phyloP scores from a whole-genome alignment of 1,140 invertebrate genomes.

The Planococcus citri region DNA sequence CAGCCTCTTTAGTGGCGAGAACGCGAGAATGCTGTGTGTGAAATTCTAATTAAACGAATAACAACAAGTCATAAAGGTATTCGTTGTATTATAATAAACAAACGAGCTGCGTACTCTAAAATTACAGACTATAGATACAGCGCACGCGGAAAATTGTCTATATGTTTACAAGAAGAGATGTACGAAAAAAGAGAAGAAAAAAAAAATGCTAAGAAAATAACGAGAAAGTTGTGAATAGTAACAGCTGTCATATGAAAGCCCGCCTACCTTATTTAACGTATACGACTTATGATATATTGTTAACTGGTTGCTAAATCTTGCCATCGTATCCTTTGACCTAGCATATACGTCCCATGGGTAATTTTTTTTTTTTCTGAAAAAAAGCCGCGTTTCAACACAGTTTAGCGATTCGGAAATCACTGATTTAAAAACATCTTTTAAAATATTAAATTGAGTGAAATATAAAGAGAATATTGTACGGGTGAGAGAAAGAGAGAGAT shows the following conservation, averaged over 20 bases:
- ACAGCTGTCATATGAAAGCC: not conserved
- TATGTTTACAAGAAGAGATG: no score
- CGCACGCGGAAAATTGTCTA: no score
- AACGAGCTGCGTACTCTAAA: not conserved
- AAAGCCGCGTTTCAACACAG: slow-evolving; percentile 1
- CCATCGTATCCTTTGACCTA: not conserved
- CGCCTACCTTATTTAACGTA: slow-evolving; percentile 6
- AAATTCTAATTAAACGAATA: no score
- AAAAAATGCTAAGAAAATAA: not conserved
- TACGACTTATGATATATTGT: slow-evolving; percentile 7
- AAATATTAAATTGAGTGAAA: not conserved
- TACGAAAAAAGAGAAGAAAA: no score
- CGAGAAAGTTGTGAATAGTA: not conserved
- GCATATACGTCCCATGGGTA: not conserved
- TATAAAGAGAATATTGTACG: no score
- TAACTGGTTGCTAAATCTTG: not conserved
- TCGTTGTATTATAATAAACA: no score
- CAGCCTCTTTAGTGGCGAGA: no score
- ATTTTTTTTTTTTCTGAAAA: not conserved
- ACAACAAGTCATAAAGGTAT: not conserved
- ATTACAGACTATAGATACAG: not conserved
- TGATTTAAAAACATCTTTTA: not conserved
- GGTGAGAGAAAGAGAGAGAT: not conserved
- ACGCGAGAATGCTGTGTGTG: no score
- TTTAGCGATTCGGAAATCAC: not conserved